Evolutionary conservation across 2,888 invertebrate genomes (phyloP).

Genomic region (Rhyacophila evoluta): DNA sequence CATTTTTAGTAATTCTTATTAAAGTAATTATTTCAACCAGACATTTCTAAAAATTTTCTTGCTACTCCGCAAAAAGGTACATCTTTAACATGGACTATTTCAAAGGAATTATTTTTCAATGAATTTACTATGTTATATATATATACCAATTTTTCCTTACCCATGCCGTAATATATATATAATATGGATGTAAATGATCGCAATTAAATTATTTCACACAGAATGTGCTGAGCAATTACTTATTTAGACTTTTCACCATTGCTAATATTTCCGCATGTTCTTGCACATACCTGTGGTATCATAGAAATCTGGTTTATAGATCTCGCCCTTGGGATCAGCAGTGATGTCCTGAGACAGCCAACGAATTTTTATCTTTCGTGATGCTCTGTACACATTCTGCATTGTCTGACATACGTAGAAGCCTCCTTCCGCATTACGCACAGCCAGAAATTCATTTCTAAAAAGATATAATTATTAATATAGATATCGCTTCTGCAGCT

Average conservation of each 20-base stretch:
- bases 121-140: too few relatives aligned
- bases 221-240: neutral
- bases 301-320: conserved; percentile 91
- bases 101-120: too few relatives aligned
- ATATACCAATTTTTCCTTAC: too few relatives aligned
- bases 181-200: too few relatives aligned
- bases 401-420: conserved; percentile 91
- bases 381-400: conserved; percentile 90
- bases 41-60: too few relatives aligned
- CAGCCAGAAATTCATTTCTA: conserved; percentile 89
- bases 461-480: conserved; percentile 39
- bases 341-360: conserved; percentile 87
- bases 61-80: too few relatives aligned
- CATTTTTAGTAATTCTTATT: too few relatives aligned
- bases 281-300: conserved; percentile 87
- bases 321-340: conserved; percentile 73
- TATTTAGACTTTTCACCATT: neutral
- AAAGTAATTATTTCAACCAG: too few relatives aligned
- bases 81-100: too few relatives aligned
- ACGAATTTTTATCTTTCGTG: conserved; percentile 87
- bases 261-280: too few relatives aligned
- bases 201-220: neutral
- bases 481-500: too few relatives aligned
- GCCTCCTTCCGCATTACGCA: conserved; percentile 89
- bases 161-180: too few relatives aligned